phyloP scores from a whole-genome alignment of 2,888 invertebrate species.

The Polydrusus tereticollis region DNA sequence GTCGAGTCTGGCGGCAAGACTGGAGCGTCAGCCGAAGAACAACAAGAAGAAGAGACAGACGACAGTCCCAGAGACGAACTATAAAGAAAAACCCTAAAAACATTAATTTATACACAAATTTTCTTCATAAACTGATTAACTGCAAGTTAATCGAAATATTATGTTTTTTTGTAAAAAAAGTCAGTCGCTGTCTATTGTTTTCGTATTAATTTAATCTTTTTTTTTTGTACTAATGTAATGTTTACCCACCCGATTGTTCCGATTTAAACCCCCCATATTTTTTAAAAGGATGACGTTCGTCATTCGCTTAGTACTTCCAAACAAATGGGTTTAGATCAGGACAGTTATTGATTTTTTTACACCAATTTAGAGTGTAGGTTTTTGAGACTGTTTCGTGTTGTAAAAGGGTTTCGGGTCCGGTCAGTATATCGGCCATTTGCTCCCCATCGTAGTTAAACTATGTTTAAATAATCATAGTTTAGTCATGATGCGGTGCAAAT shows the following conservation, averaged over 20 bases:
- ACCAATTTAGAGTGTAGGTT: slow-evolving; percentile 8
- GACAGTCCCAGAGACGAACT: slow-evolving; percentile 84
- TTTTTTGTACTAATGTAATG: slow-evolving; percentile 9
- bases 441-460: too few relatives aligned
- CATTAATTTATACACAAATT: slow-evolving; percentile 9
- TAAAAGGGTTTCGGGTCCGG: neutral
- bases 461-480: too few relatives aligned
- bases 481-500: too few relatives aligned
- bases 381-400: slow-evolving; percentile 30
- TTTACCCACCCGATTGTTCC: neutral
- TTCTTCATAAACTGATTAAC: neutral
- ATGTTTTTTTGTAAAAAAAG: neutral
- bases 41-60: slow-evolving; percentile 76
- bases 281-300: neutral
- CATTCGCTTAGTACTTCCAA: slow-evolving; percentile 16
- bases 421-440: too few relatives aligned
- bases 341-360: neutral
- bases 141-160: neutral
- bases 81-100: slow-evolving; percentile 67
- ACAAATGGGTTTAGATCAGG: neutral
- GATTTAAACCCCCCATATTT: slow-evolving; percentile 1
- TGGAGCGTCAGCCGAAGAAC: slow-evolving; percentile 77
- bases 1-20: slow-evolving; percentile 91
- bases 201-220: slow-evolving; percentile 12
- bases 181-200: neutral